A percentile compares a stretch with the other conserved stretches of the same genome.
phyloP scores from a whole-genome alignment of 2,888 invertebrate genomes.

The Catocala sponsa region DNA sequence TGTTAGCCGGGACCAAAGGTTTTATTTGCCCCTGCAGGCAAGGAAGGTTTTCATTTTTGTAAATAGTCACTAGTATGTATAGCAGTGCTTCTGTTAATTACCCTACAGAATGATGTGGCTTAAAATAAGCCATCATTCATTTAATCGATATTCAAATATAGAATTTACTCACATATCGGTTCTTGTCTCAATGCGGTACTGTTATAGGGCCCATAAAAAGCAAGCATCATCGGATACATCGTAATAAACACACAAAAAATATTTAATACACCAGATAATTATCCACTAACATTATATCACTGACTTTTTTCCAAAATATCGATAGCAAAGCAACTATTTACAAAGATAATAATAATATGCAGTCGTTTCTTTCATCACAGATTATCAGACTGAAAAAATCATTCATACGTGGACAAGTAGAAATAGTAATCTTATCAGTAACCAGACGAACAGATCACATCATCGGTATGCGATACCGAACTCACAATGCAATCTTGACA shows the following conservation, averaged over 20 bases:
- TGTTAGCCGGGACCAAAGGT: no score
- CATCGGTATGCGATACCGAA: constrained; percentile 11
- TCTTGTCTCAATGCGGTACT: constrained; percentile 6
- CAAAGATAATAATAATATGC: constrained; percentile 12
- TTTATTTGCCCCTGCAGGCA: no score
- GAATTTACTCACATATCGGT: constrained; percentile 16
- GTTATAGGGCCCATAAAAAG: constrained; percentile 3
- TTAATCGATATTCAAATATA: neutral
- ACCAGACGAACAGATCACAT: constrained; percentile 5
- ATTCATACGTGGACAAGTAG: constrained; percentile 1
- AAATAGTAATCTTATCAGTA: constrained; percentile 41
- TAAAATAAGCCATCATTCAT: no score
- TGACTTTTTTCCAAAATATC: neutral
- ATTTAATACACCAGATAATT: neutral
- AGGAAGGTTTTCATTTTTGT: no score
- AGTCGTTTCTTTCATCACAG: constrained; percentile 34
- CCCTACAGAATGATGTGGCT: no score
- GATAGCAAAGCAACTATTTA: no score
- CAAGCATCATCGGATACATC: constrained; percentile 3
- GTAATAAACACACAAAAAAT: neutral
- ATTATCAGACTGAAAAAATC: constrained; percentile 31
- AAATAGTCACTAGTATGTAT: no score
- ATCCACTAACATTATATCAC: neutral
- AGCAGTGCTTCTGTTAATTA: no score
- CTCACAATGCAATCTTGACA: constrained; percentile 42